phyloP scores from a whole-genome alignment of 2,797 vertebrate species.

The Telmatherina bonti region DNA sequence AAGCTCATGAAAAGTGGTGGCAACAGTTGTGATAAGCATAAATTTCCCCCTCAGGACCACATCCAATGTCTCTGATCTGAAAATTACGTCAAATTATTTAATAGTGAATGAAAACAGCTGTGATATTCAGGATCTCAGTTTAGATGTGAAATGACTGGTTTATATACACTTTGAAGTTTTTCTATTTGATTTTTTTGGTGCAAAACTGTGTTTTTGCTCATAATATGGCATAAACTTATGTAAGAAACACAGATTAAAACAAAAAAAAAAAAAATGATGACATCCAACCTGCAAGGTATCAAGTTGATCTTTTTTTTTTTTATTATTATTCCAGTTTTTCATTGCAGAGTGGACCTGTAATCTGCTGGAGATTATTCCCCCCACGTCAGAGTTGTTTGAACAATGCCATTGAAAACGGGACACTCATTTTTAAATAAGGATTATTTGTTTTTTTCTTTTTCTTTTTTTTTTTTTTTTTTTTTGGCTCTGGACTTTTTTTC shows the following conservation, averaged over 20 bases:
- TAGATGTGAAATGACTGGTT: too few species aligned
- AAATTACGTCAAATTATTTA: not conserved
- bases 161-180: too few species aligned
- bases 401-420: slow-evolving; percentile 23
- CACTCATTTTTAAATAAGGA: slow-evolving; percentile 69
- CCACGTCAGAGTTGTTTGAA: slow-evolving; percentile 22
- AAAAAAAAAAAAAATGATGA: not conserved
- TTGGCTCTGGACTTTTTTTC: too few species aligned
- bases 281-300: not conserved
- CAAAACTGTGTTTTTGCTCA: not conserved
- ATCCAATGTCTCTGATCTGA: not conserved
- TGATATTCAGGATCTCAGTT: too few species aligned
- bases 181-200: not conserved
- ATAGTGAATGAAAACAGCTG: not conserved
- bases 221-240: not conserved
- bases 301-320: not conserved
- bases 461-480: slow-evolving; percentile 41
- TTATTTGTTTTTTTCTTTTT: slow-evolving; percentile 68
- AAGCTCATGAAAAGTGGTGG: not conserved
- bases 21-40: not conserved
- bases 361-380: slow-evolving; percentile 4
- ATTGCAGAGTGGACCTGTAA: slow-evolving; percentile 6
- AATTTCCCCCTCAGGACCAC: not conserved
- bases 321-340: not conserved
- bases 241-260: slow-evolving; percentile 4